Percentiles rank a stretch among this genome's conserved stretches.
Conservation (phyloP, 2,888 invertebrate genomes). For the Ochropacha duplaris region DNA sequence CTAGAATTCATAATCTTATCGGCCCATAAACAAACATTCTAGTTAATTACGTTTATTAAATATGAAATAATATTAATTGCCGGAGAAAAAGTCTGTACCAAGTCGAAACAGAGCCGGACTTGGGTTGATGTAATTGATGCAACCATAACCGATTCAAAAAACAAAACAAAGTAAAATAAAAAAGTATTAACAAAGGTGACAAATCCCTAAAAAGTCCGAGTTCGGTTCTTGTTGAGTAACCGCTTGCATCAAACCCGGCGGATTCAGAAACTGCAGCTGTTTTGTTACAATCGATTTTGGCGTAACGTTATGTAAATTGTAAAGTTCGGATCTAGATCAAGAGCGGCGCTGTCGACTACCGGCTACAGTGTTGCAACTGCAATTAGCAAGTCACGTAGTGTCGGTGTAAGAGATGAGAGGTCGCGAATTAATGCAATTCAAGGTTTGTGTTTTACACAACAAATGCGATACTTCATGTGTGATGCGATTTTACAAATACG, state of each 20-base stretch:
- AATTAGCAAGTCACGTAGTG: constrained; percentile 14
- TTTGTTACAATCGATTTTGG: constrained; percentile 6
- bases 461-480: too few relatives aligned
- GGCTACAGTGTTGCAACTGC: constrained; percentile 16
- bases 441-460: not conserved
- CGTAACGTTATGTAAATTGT: constrained; percentile 7
- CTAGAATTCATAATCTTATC: not conserved
- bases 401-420: not conserved
- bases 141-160: not conserved
- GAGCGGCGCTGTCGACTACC: constrained; percentile 17
- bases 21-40: too few relatives aligned
- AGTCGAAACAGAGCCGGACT: not conserved
- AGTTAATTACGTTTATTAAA: too few relatives aligned
- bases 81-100: too few relatives aligned
- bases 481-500: too few relatives aligned
- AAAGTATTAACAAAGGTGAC: not conserved
- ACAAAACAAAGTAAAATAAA: too few relatives aligned
- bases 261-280: constrained; percentile 7
- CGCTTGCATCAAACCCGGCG: constrained; percentile 19
- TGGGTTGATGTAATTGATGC: not conserved
- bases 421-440: not conserved
- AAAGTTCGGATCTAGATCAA: constrained; percentile 25
- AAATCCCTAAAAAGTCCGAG: not conserved
- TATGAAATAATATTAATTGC: too few relatives aligned
- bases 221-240: constrained; percentile 22